phyloP scores from a whole-genome alignment of 2,797 vertebrate genomes.

The Oreochromis mossambicus region DNA sequence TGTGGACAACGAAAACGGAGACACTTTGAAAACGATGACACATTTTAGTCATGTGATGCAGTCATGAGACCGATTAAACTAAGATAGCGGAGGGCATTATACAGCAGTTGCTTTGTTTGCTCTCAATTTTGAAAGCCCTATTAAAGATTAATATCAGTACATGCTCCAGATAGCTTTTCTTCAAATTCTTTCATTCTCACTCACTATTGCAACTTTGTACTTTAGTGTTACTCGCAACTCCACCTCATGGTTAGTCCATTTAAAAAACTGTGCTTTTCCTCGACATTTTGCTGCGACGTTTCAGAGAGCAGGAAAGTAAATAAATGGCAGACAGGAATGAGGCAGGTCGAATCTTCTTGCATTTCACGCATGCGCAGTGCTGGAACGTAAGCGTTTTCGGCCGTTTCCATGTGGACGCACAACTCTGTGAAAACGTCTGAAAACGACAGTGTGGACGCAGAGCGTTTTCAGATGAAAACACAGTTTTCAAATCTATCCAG shows the following conservation, averaged over 20 bases:
- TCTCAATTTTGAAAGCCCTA: no score
- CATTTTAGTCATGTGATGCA: no score
- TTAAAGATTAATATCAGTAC: no score
- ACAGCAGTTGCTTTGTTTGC: no score
- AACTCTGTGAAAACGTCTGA: background rate
- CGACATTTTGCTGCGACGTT: background rate
- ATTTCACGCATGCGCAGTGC: background rate
- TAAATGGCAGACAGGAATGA: background rate
- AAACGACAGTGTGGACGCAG: rapidly evolving
- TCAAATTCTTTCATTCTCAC: no score
- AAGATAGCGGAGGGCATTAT: no score
- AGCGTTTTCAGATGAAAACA: background rate
- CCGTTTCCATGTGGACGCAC: background rate
- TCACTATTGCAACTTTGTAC: no score
- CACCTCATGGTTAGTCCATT: background rate
- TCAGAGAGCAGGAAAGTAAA: background rate
- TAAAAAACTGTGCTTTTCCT: background rate
- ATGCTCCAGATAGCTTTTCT: no score
- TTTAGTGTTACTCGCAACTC: background rate
- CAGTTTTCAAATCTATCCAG: no score
- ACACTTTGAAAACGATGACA: no score
- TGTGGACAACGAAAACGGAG: rapidly evolving
- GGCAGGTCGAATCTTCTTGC: background rate
- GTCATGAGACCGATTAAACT: no score
- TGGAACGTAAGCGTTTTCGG: rapidly evolving